Evolutionary conservation across 2,113 vertebrate species (phyloP).

Genomic region (Oreocharis arfaki): DNA sequence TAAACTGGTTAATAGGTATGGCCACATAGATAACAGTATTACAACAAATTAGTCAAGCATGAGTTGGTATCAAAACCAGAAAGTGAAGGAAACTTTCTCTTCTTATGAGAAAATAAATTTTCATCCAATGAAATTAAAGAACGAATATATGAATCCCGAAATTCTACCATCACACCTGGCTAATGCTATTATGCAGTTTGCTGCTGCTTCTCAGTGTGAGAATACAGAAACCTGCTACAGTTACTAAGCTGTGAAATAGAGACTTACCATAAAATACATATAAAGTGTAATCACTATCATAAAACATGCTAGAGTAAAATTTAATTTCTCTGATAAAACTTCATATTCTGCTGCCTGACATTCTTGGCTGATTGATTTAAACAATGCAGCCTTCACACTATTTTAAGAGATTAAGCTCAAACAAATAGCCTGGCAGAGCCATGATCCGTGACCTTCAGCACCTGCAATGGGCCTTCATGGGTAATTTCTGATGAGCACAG

Average conservation of each 20-base stretch:
- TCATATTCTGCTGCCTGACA: background rate
- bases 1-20: background rate
- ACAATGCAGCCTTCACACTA: background rate
- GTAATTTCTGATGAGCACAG: slow-evolving; percentile 23
- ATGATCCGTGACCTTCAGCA: background rate
- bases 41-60: background rate
- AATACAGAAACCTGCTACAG: background rate
- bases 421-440: background rate
- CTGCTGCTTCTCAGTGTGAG: background rate
- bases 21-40: background rate
- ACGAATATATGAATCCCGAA: background rate
- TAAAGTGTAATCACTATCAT: background rate
- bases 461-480: background rate
- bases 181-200: background rate
- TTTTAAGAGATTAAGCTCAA: background rate
- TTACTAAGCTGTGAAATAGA: background rate
- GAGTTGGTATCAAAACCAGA: background rate
- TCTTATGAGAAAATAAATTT: background rate
- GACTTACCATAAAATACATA: background rate
- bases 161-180: background rate
- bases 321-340: background rate
- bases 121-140: background rate
- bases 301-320: background rate
- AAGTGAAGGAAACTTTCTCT: background rate
- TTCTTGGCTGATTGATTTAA: background rate